Percentiles rank a stretch among this genome's conserved stretches.
Evolutionary conservation across 2,797 vertebrate species (phyloP).

Genomic region (Margarornis squamiger): DNA sequence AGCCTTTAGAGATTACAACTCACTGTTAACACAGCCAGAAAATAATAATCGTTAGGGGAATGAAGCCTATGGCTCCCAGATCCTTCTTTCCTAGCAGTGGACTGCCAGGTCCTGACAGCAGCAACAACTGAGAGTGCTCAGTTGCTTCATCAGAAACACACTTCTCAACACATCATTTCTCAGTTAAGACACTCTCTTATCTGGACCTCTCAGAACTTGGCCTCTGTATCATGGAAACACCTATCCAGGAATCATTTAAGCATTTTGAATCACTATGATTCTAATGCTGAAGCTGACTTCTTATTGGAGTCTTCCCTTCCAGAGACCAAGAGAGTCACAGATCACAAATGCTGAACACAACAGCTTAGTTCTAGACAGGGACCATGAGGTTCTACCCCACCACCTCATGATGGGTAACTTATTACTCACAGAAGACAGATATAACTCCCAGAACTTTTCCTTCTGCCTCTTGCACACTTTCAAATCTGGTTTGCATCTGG

Average conservation of each 20-base stretch:
- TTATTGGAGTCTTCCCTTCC: not conserved
- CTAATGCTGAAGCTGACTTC: not conserved
- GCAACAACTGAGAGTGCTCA: not conserved
- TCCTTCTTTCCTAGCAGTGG: not conserved
- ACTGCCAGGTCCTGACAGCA: not conserved
- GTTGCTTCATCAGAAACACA: not conserved
- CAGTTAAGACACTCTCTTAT: not conserved
- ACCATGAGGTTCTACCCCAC: not conserved
- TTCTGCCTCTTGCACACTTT: not conserved
- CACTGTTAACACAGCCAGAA: not conserved
- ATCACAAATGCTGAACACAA: not conserved
- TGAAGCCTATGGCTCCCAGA: not conserved
- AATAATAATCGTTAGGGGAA: not conserved
- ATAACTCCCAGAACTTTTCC: not conserved
- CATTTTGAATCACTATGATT: not conserved
- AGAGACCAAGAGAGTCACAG: not conserved
- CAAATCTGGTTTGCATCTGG: not conserved
- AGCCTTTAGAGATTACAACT: not conserved
- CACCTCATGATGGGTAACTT: not conserved
- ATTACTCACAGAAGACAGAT: not conserved
- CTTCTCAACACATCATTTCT: not conserved
- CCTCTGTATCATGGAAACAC: not conserved
- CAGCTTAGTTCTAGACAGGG: not conserved
- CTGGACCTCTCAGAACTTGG: not conserved
- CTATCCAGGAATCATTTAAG: not conserved